Percentiles rank a stretch among this genome's conserved stretches.
phyloP scores from a whole-genome alignment of 2,113 vertebrate genomes.

The Dipodomys spectabilis region DNA sequence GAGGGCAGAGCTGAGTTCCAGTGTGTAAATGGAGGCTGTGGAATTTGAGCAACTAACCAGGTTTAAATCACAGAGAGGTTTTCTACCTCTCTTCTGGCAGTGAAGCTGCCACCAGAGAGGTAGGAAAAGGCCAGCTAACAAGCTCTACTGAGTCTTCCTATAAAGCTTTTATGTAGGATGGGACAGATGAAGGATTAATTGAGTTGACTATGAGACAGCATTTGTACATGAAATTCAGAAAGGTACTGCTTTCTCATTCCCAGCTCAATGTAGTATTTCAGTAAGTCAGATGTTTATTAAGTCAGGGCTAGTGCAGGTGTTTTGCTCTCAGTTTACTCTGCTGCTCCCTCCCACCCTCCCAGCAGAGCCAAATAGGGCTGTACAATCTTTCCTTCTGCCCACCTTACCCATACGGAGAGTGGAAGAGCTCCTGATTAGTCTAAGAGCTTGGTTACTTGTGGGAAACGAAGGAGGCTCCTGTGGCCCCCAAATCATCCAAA shows the following conservation, averaged over 20 bases:
- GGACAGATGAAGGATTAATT: neutral
- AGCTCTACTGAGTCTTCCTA: neutral
- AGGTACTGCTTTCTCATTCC: neutral
- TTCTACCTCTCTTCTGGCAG: no score
- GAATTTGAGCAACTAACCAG: neutral
- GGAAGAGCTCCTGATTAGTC: neutral
- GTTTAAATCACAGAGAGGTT: neutral
- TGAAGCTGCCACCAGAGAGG: neutral
- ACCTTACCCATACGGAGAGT: neutral
- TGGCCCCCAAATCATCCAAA: neutral
- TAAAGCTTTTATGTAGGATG: neutral
- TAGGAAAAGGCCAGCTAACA: neutral
- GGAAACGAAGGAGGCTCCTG: neutral
- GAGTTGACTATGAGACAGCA: neutral
- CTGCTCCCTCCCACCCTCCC: neutral
- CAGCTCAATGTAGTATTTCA: neutral
- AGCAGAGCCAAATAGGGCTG: neutral
- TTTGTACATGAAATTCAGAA: conserved; percentile 9
- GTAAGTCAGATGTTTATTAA: neutral
- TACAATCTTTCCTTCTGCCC: neutral
- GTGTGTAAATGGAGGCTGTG: no score
- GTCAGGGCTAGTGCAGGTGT: neutral
- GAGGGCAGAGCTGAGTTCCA: neutral
- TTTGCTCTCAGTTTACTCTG: neutral
- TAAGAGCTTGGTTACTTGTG: neutral